Percentiles rank a stretch among this genome's conserved stretches.
Conservation (phyloP, 2,888 invertebrate genomes). For the Cantharis nigra region DNA sequence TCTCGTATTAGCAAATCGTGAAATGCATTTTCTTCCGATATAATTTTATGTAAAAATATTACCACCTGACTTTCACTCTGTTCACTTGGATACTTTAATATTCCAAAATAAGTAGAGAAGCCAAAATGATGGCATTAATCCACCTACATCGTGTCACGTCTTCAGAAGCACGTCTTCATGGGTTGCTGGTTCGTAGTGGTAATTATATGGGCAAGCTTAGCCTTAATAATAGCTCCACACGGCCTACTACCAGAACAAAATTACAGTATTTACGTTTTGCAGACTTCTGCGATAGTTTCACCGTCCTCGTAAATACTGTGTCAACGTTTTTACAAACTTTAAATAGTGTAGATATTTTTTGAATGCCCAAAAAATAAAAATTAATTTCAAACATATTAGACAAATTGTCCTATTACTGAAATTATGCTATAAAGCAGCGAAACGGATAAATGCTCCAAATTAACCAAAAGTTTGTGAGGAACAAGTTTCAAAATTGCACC, state of each 20-base stretch:
- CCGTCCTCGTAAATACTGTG: constrained; percentile 24
- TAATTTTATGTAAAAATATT: not conserved
- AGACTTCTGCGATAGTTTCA: constrained; percentile 30
- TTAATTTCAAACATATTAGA: not conserved
- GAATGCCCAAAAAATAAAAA: not conserved
- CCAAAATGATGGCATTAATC: constrained; percentile 19
- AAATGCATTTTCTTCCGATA: no score
- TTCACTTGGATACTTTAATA: not conserved
- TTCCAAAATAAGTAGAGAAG: constrained; percentile 10
- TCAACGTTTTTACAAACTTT: constrained; percentile 17
- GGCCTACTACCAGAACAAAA: constrained; percentile 32
- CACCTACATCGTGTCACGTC: constrained; percentile 45
- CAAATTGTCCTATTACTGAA: not conserved
- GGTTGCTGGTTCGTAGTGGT: constrained; percentile 42
- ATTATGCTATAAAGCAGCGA: not conserved
- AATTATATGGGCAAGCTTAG: constrained; percentile 50
- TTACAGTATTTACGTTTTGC: constrained; percentile 32
- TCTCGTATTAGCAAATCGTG: not conserved
- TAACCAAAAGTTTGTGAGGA: not conserved
- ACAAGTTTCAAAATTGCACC: constrained; percentile 3
- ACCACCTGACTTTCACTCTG: not conserved
- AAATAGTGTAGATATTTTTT: constrained; percentile 9
- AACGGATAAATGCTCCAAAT: constrained; percentile 4
- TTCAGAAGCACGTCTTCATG: constrained; percentile 50
- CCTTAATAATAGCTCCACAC: constrained; percentile 45